phyloP scores from a whole-genome alignment of 2,113 vertebrate genomes.

The Psettodes erumei region DNA sequence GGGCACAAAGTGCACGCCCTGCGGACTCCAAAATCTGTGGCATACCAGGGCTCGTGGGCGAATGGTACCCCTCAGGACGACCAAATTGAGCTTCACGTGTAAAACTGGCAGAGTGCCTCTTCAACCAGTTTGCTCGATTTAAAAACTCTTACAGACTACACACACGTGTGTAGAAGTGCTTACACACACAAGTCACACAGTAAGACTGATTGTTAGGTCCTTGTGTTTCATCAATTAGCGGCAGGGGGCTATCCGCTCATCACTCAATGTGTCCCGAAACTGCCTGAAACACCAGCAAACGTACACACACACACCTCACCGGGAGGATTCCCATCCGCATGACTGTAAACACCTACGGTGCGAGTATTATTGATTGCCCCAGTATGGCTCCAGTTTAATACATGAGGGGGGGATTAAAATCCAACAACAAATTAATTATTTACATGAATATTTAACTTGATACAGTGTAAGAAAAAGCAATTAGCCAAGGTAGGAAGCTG shows the following conservation, averaged over 20 bases:
- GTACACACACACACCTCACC: slow-evolving; percentile 13
- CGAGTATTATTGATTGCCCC: slow-evolving; percentile 53
- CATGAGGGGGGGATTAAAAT: slow-evolving; percentile 34
- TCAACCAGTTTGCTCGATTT: not conserved
- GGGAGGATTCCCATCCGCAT: slow-evolving; percentile 16
- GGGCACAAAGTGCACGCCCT: not conserved
- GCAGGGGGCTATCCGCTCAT: slow-evolving; percentile 58
- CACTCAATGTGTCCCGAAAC: slow-evolving; percentile 69
- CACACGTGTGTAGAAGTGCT: slow-evolving; percentile 1
- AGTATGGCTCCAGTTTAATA: slow-evolving; percentile 51
- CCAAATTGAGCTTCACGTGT: not conserved
- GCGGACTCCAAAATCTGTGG: not conserved
- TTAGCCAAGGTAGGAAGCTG: slow-evolving; percentile 19
- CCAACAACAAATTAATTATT: slow-evolving; percentile 53
- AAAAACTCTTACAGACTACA: not conserved
- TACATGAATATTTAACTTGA: slow-evolving; percentile 56
- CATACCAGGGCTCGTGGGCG: too few relatives aligned
- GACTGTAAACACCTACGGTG: slow-evolving; percentile 44
- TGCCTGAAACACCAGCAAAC: slow-evolving; percentile 50
- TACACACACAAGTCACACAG: slow-evolving; percentile 17
- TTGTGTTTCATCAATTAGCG: slow-evolving; percentile 56
- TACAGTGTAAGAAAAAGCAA: slow-evolving; percentile 26
- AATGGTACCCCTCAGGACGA: not conserved
- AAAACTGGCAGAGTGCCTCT: not conserved
- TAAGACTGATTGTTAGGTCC: slow-evolving; percentile 36